These are phyloP conservation scores for Loripinus fragilis DNA, from an alignment of 2,888 invertebrate genomes.

Conservation along the genomic window DNA sequence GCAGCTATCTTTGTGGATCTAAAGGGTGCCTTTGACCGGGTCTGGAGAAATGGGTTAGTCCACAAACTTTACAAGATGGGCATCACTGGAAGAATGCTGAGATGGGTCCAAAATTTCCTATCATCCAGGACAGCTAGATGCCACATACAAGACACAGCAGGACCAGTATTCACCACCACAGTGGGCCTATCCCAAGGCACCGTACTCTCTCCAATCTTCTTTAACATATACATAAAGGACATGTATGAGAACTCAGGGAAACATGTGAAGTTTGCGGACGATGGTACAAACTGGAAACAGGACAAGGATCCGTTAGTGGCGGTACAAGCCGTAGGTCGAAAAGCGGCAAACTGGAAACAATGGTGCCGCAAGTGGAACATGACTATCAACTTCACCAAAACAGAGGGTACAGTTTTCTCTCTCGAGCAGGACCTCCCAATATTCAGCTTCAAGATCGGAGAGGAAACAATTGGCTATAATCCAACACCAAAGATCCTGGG, in stretches of 20 bases:
- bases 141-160: neutral
- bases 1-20: slow-evolving; percentile 25
- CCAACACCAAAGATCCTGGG: slow-evolving; percentile 1
- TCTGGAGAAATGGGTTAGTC: slow-evolving; percentile 33
- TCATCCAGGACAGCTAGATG: slow-evolving; percentile 19
- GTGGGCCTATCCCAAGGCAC: slow-evolving; percentile 24
- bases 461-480: neutral
- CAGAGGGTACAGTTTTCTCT: neutral
- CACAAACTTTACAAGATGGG: slow-evolving; percentile 16
- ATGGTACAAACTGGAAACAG: slow-evolving; percentile 21
- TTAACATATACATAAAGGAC: slow-evolving; percentile 16
- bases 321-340: neutral
- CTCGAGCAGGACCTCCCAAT: neutral
- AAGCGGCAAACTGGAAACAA: neutral
- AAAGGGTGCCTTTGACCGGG: slow-evolving; percentile 22
- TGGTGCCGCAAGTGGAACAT: neutral
- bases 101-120: slow-evolving; percentile 25
- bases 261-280: slow-evolving; percentile 22
- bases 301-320: neutral
- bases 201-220: slow-evolving; percentile 21
- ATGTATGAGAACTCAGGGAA: neutral
- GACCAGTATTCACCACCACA: slow-evolving; percentile 6
- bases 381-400: neutral
- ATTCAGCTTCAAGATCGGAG: neutral
- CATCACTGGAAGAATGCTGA: slow-evolving; percentile 24